Evolutionary conservation across 2,888 invertebrate genomes (phyloP).

Genomic region (Sarcophaga rosellei): DNA sequence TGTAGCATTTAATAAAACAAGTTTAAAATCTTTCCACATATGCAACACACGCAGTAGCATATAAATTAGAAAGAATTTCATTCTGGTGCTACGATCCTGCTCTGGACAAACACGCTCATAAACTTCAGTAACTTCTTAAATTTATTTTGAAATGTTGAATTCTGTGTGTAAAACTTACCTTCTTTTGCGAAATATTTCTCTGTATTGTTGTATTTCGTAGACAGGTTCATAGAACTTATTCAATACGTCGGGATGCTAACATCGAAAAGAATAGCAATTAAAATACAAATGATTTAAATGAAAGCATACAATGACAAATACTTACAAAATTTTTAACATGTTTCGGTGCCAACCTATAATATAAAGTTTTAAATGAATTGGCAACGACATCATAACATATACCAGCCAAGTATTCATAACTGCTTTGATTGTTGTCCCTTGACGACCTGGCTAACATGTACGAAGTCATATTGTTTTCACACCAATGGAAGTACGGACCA

Average conservation of each 20-base stretch:
- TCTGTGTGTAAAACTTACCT: constrained; percentile 14
- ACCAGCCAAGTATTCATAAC: constrained; percentile 23
- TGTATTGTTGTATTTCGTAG: constrained; percentile 21
- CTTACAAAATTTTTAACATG: constrained; percentile 1
- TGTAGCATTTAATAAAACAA: too few species aligned
- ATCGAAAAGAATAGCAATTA: background rate
- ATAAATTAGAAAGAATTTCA: too few species aligned
- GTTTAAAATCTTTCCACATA: too few species aligned
- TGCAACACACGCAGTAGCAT: too few species aligned
- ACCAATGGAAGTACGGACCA: constrained; percentile 15
- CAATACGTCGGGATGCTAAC: background rate
- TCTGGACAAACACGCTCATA: too few species aligned
- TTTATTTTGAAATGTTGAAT: background rate
- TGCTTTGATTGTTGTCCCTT: background rate
- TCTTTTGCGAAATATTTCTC: constrained; percentile 20
- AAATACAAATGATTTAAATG: background rate
- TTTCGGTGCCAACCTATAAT: constrained; percentile 12
- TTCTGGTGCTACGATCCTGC: too few species aligned
- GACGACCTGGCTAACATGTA: constrained; percentile 37
- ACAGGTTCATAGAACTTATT: background rate
- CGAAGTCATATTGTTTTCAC: constrained; percentile 17
- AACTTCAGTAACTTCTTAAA: too few species aligned
- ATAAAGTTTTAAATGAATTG: constrained; percentile 18
- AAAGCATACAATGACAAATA: background rate
- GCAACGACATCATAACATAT: constrained; percentile 38